A percentile compares a stretch with the other conserved stretches of the same genome.
These are phyloP conservation scores for Caerostris extrusa DNA, from an alignment of 1,140 invertebrate species.

Conservation along the genomic window DNA sequence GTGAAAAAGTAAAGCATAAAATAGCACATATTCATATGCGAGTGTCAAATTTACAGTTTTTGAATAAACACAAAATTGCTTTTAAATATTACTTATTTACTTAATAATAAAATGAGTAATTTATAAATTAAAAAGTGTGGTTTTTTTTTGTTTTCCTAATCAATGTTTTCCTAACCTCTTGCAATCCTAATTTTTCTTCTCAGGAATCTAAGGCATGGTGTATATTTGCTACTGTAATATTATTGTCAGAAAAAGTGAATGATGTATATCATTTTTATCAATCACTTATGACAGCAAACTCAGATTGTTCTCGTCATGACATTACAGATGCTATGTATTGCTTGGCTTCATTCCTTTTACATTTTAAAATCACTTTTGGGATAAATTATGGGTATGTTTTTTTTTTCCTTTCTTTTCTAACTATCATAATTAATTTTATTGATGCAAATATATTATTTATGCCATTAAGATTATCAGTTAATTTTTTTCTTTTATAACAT, in stretches of 20 bases:
- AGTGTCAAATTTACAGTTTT: too few species aligned
- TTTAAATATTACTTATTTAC: too few species aligned
- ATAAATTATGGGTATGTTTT: constrained; percentile 65
- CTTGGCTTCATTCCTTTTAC: constrained; percentile 60
- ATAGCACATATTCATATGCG: too few species aligned
- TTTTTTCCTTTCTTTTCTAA: not conserved
- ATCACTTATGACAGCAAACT: not conserved
- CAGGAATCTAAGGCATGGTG: constrained; percentile 62
- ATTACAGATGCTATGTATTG: constrained; percentile 65
- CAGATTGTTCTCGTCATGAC: constrained; percentile 30
- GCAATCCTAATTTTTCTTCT: not conserved
- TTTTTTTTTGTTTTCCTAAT: not conserved
- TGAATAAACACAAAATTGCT: too few species aligned
- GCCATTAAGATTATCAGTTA: too few species aligned
- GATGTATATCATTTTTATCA: constrained; percentile 58
- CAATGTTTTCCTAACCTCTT: not conserved
- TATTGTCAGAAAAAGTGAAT: constrained; percentile 44
- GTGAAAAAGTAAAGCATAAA: too few species aligned
- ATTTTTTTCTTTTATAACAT: too few species aligned
- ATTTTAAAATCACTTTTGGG: not conserved
- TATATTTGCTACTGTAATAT: constrained; percentile 26
- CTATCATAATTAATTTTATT: not conserved
- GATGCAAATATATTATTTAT: too few species aligned
- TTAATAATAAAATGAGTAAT: too few species aligned
- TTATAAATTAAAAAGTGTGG: too few species aligned